Evolutionary conservation across 2,888 invertebrate species (phyloP).

Genomic region (Thysanoteuthis rhombus): DNA sequence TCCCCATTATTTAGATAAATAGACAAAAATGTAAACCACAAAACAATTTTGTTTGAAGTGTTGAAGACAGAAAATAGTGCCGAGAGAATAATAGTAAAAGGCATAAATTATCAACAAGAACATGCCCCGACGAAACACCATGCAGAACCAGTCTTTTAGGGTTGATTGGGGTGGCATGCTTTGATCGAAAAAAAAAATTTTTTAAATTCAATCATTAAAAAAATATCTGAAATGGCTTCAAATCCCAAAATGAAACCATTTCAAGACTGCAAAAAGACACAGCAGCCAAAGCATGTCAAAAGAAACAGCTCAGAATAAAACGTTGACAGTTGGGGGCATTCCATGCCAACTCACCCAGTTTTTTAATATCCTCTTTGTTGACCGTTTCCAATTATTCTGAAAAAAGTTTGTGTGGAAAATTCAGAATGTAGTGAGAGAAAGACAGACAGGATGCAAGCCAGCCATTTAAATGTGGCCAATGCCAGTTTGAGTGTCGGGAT

Average conservation of each 20-base stretch:
- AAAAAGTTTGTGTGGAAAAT: not conserved
- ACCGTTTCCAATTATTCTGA: not conserved
- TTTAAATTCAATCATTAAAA: not conserved
- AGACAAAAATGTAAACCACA: not conserved
- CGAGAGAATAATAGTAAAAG: not conserved
- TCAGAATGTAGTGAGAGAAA: too few species aligned
- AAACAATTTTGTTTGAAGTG: not conserved
- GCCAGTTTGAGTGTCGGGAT: too few species aligned
- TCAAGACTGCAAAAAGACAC: not conserved
- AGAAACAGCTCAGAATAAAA: not conserved
- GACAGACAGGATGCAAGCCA: too few species aligned
- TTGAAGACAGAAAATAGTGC: not conserved
- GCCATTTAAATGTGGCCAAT: too few species aligned
- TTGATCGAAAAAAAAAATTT: not conserved
- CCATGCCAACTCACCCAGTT: conserved; percentile 12
- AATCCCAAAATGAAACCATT: not conserved
- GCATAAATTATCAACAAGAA: not conserved
- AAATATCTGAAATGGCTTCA: not conserved
- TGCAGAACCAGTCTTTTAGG: not conserved
- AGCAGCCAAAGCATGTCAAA: not conserved
- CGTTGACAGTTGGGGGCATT: not conserved
- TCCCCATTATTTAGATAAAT: not conserved
- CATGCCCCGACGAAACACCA: not conserved
- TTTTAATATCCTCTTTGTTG: not conserved
- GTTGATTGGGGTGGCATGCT: not conserved